These are phyloP conservation scores for Sylvietta virens DNA, from an alignment of 2,113 vertebrate species.

Conservation along the genomic window DNA sequence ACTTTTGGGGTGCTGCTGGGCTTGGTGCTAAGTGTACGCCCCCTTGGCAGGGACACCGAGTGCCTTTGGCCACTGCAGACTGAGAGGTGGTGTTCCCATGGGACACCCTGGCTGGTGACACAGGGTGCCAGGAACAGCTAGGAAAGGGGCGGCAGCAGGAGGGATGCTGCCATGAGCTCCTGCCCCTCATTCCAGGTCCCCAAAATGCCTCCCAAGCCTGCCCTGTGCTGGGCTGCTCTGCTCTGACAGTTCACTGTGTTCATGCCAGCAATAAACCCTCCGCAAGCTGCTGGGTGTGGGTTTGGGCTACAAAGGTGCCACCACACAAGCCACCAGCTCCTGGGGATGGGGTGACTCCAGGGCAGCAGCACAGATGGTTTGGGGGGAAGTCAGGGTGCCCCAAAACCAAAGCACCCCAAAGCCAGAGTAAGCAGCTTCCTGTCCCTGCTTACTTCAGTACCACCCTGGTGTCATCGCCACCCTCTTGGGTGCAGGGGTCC, in stretches of 20 bases:
- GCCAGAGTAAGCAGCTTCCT: not conserved
- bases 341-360: not conserved
- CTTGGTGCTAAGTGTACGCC: constrained; percentile 32
- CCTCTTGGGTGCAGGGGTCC: not conserved
- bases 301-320: not conserved
- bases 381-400: not conserved
- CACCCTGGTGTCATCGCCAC: not conserved
- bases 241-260: constrained; percentile 44
- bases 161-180: not conserved
- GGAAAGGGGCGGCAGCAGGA: not conserved
- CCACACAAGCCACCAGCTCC: not conserved
- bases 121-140: not conserved
- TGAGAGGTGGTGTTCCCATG: not conserved
- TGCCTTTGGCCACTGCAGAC: constrained; percentile 28
- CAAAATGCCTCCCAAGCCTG: not conserved
- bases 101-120: not conserved
- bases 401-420: not conserved
- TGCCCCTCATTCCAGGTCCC: not conserved
- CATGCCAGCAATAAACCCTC: constrained; percentile 59
- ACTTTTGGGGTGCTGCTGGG: not conserved
- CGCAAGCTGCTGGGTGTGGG: not conserved
- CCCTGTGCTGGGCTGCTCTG: not conserved
- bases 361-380: not conserved
- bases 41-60: not conserved
- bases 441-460: not conserved